A percentile compares a stretch with the other conserved stretches of the same genome.
These are phyloP conservation scores for Todus mexicanus DNA, from an alignment of 2,797 vertebrate genomes.

Conservation along the genomic window DNA sequence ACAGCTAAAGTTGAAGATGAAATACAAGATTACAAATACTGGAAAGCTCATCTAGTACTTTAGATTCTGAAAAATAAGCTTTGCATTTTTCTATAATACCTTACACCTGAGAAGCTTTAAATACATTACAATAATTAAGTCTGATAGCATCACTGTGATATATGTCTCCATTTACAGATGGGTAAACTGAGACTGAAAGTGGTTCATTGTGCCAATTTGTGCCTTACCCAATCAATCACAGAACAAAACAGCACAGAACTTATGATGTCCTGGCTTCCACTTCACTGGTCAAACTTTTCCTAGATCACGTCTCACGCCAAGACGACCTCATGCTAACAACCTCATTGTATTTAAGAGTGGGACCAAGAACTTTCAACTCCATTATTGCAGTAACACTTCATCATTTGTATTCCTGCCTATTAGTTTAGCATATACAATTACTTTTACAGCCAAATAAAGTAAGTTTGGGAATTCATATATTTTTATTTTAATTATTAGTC, in stretches of 20 bases:
- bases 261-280: slow-evolving; percentile 40
- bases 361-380: not conserved
- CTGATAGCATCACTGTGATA: not conserved
- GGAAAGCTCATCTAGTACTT: not conserved
- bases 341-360: slow-evolving; percentile 16
- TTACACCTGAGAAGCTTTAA: not conserved
- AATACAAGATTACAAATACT: not conserved
- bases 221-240: slow-evolving; percentile 20
- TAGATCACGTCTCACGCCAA: slow-evolving; percentile 14
- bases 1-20: not conserved
- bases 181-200: slow-evolving; percentile 15
- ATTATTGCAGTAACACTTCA: slow-evolving; percentile 17
- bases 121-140: not conserved
- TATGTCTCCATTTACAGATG: not conserved
- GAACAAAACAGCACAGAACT: slow-evolving; percentile 28
- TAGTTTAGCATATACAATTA: slow-evolving; percentile 35
- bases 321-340: slow-evolving; percentile 18
- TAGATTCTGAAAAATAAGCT: not conserved
- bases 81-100: not conserved
- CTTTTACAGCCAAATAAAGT: slow-evolving; percentile 37
- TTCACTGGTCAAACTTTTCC: slow-evolving; percentile 52
- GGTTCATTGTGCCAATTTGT: slow-evolving; percentile 6
- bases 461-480: not conserved
- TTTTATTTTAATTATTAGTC: slow-evolving; percentile 42
- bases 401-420: not conserved